phyloP scores from a whole-genome alignment of 2,888 invertebrate genomes.

The Bimastos eiseni region DNA sequence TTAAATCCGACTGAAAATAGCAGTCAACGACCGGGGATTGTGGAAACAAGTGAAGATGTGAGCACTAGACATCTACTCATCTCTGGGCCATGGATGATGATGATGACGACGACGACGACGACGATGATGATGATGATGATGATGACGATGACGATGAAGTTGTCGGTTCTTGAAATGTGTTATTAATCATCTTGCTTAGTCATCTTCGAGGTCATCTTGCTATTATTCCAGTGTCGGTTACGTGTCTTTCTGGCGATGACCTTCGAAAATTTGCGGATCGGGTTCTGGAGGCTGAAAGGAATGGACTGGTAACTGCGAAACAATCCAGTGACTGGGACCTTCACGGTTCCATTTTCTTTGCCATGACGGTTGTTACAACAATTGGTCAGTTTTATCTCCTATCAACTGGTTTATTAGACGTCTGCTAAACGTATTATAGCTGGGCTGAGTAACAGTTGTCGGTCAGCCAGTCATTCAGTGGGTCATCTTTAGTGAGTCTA shows the following conservation, averaged over 20 bases:
- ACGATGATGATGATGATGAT: too few species aligned
- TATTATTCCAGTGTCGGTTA: too few species aligned
- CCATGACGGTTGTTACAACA: not conserved
- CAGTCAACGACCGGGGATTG: too few species aligned
- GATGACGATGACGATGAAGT: too few species aligned
- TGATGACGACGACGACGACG: too few species aligned
- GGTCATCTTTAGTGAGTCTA: too few species aligned
- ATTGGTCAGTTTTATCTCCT: not conserved
- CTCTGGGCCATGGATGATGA: too few species aligned
- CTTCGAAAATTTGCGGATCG: not conserved
- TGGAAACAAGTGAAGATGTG: too few species aligned
- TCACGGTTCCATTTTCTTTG: constrained; percentile 15
- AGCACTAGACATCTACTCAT: too few species aligned
- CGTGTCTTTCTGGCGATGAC: not conserved
- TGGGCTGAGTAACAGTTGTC: not conserved
- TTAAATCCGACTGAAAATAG: not conserved
- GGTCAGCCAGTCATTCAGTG: not conserved
- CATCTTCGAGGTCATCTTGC: not conserved
- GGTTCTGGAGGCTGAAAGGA: not conserved
- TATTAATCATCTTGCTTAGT: not conserved
- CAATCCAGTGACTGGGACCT: not conserved
- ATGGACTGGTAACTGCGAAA: not conserved
- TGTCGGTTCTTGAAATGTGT: too few species aligned
- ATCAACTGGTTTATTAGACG: not conserved
- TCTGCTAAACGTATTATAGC: too few species aligned